Evolutionary conservation across 2,888 invertebrate species (phyloP), one percentile per base, ranked within the genome.

Genomic region (Hyposoter dolosus): DNA sequence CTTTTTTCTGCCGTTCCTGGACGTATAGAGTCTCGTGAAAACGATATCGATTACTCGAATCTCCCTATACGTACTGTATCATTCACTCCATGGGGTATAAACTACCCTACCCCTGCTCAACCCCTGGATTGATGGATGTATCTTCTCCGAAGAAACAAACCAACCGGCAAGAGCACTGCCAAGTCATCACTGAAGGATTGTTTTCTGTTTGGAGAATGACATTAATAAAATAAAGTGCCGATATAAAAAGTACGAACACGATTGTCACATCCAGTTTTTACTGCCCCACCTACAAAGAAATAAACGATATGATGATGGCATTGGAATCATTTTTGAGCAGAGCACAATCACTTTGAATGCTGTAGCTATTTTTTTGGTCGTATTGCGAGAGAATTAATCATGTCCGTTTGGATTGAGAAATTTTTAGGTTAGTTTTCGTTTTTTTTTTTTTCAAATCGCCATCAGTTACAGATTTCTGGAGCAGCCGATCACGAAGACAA

Each of bases 1-100:
- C 47, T 72, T 50, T 50, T 19, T 72, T 72, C 47, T 35, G 32
- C 53, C n/a, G 32, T 10, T 72, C 50, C 53, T 72, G 9, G 53
- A 28, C 53, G 6, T 53, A 72, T 72, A 19, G 10, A 72, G 35
- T 12, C 53, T 32, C 71, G 71, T 53, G 53, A 72, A 53, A 72
- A 72, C 50, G 50, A 72, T 72, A 72, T 72, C 71, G 71, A 72
- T 72, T 53, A 50, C 71, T 53, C 5, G 17, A 72, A 72, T 35
- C 71, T 72, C 50, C 71, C 71, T 19, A 32, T 35, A 19, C 53
- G 32, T 53, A 53, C 71, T 28, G 53, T 72, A 53, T 53, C 71
- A 72, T 53, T 32, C 71, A 53, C 53, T 72, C 71, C 23, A 17
- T n/a, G 32, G n/a, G 15, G 53, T 23, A 53, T 72, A 19, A 50